Evolutionary conservation across 2,113 vertebrate genomes (phyloP), one percentile per base, ranked within the genome.

Genomic region (Tragulus kanchil): DNA sequence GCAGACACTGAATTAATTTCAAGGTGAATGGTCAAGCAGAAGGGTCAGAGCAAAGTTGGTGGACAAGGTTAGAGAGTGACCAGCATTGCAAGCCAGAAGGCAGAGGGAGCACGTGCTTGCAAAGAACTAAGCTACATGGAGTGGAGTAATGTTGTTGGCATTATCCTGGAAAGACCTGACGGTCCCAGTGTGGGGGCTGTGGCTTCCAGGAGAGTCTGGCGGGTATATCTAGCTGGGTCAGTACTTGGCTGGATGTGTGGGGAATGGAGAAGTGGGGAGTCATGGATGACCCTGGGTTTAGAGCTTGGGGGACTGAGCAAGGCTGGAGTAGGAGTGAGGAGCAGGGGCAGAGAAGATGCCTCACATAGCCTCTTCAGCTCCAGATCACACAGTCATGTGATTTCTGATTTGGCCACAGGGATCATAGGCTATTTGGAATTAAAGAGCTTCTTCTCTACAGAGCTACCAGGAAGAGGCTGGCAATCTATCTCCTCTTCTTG

Each of bases 161-260:
- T 69, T 56, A 67, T 25, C 48, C 64, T 45, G 21, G 42, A 19
- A 9, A 78, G 61, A 77, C 15, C 16, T 8, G 3, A n/a, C 14
- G 42, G 56, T 16, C n/a, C 21, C 13, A 8, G 42, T 21, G 7
- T 14, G 23, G 45, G 16, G 5, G 4, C 16, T 61, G 1, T 5
- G 59, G n/a, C 36, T 93, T 95, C 85, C 75, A 52, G 78, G 81
- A 75, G 28, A 90, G 36, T 79, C 61, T 87, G n/a, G 45, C 6
- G 21, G 45, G 28, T 50, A 10, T 8, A 16, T 19, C 2, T 48
- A 31, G 71, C 36, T 0, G 6, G 86, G 26, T 3, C 19, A 17
- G 25, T 21, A 4, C 7, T 48, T 9, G 17, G 64, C 6, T 65
- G 36, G 61, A 62, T 0, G 0, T 93, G n/a, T 67, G 25, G 52